Evolutionary conservation across 1,140 invertebrate species (phyloP), one percentile per base, ranked within the genome.

Genomic region (Drosophila simulans): DNA sequence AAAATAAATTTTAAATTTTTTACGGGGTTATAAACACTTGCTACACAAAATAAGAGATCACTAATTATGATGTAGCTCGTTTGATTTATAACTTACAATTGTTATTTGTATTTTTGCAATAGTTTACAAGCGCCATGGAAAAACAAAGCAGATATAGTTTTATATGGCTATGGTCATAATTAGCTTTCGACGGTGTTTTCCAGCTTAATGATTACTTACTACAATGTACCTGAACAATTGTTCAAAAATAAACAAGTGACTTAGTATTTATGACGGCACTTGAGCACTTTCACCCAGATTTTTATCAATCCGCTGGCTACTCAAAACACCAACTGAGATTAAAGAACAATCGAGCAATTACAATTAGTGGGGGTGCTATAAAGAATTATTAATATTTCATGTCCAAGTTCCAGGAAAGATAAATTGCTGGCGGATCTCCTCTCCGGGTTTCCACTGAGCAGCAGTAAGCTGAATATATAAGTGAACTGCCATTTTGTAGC

Each of bases 241-340:
- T 3, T 17, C 15, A 42, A 34, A 63, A 52, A 56, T 48, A 70
- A 56, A 35, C 64, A 55, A 70, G 43, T 42, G 35, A 70, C 51
- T 70, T 70, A 57, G 35, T 70, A 49, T 57, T 70, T 70, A 57
- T 49, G 65, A 57, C 64, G 15, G 35, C 49, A 70, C 66, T 70
- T 22, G 64, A 57, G 42, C 42, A 70, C 64, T 70, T 70, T 70
- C 66, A 70, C 66, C 64, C 66, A 70, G 66, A 70, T 70, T 70
- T 55, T 70, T 57, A 70, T 70, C 66, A 70, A 70, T 70, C 64
- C 51, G 13, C 35, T 1, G 20, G 62, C 35, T 40, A 70, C 43
- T 70, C 64, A 12, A 49, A n/a, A 35, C 51, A 35, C 42, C 11
- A 56, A 15, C 52, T 17, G 51, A 57, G 66, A 70, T 70, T 70